Evolutionary conservation across 1,140 invertebrate species (phyloP).

Genomic region (Drosophila ercepeae): DNA sequence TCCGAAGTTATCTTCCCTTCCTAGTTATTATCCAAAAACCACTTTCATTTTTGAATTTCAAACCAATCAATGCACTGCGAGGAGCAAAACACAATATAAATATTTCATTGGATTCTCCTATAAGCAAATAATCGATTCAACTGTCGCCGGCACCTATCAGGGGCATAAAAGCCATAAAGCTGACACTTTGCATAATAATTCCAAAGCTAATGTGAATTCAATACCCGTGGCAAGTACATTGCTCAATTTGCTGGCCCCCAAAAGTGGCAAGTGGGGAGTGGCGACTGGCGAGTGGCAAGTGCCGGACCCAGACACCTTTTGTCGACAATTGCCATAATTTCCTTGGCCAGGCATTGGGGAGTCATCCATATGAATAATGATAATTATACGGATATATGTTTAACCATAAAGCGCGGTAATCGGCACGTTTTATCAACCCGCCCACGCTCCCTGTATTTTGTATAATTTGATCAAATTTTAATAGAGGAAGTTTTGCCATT

Average conservation of each 20-base stretch:
- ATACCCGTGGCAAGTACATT: slow-evolving; percentile 20
- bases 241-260: slow-evolving; percentile 36
- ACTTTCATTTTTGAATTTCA: too few relatives aligned
- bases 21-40: too few relatives aligned
- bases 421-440: slow-evolving; percentile 65
- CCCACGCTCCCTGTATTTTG: slow-evolving; percentile 16
- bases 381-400: not conserved
- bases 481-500: slow-evolving; percentile 25
- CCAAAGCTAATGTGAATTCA: slow-evolving; percentile 20
- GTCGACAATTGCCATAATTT: slow-evolving; percentile 68
- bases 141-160: not conserved
- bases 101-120: slow-evolving; percentile 9
- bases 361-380: not conserved
- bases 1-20: too few relatives aligned
- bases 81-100: not conserved
- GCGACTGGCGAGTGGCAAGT: too few relatives aligned
- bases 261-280: slow-evolving; percentile 9
- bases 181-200: slow-evolving; percentile 44
- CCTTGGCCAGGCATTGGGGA: slow-evolving; percentile 14
- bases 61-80: not conserved
- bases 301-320: slow-evolving; percentile 21
- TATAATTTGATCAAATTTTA: slow-evolving; percentile 40
- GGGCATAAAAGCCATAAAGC: slow-evolving; percentile 15
- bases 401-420: slow-evolving; percentile 50
- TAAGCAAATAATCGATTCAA: slow-evolving; percentile 1